These are phyloP conservation scores for Muscidifurax raptorellus DNA, from an alignment of 1,140 invertebrate species.

Conservation along the genomic window DNA sequence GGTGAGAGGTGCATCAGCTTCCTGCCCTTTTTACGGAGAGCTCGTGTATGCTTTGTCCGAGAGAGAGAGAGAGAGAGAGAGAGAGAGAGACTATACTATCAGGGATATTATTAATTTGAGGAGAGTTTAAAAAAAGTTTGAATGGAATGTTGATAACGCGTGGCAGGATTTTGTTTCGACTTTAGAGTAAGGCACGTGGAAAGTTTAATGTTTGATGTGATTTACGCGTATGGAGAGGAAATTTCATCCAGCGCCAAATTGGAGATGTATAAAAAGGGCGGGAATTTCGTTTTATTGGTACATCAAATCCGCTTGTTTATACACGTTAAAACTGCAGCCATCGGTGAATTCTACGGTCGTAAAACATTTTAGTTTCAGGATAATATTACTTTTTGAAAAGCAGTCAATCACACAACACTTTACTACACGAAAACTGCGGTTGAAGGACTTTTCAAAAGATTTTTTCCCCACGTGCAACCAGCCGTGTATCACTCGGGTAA, in stretches of 20 bases:
- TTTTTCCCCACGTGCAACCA: background rate
- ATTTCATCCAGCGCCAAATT: background rate
- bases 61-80: no score
- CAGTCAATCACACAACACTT: background rate
- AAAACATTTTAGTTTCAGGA: background rate
- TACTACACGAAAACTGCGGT: background rate
- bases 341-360: background rate
- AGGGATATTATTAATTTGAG: background rate
- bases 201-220: background rate
- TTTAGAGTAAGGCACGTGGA: no score
- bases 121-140: background rate
- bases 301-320: background rate
- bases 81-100: no score
- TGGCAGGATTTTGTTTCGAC: background rate
- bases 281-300: background rate
- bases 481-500: no score
- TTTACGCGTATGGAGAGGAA: background rate
- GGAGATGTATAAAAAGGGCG: background rate
- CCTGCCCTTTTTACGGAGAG: background rate
- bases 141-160: no score
- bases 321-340: background rate
- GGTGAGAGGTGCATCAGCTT: conserved; percentile 39
- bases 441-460: background rate
- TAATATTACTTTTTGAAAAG: background rate
- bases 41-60: background rate